Conservation (phyloP, 2,888 invertebrate genomes). For the Iphiclides podalirius region DNA sequence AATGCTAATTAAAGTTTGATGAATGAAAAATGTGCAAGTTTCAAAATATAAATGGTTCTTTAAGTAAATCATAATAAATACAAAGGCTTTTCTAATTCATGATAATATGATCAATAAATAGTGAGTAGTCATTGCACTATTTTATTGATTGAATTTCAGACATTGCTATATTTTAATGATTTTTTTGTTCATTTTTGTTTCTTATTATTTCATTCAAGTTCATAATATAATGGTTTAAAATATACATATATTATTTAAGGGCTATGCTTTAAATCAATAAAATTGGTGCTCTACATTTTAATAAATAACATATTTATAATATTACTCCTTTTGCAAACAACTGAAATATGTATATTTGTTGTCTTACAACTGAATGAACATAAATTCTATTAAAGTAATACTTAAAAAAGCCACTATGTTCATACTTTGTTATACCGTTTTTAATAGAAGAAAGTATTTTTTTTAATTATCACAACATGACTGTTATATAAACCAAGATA, state of each 20-base stretch:
- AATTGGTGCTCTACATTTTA: not conserved
- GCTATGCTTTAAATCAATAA: not conserved
- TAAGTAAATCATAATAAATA: too few species aligned
- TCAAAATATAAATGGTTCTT: too few species aligned
- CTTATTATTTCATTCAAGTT: not conserved
- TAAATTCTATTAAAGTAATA: slow-evolving; percentile 32
- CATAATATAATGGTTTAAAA: not conserved
- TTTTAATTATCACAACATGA: slow-evolving; percentile 31
- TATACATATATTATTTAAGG: not conserved
- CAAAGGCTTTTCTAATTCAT: too few species aligned
- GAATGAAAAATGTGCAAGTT: too few species aligned
- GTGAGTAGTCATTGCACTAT: too few species aligned
- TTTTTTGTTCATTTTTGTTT: slow-evolving; percentile 2
- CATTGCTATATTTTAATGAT: too few species aligned
- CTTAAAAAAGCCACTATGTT: slow-evolving; percentile 35
- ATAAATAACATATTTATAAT: slow-evolving; percentile 6
- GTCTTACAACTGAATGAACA: slow-evolving; percentile 18
- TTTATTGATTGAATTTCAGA: too few species aligned
- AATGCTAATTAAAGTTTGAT: too few species aligned
- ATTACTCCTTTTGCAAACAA: slow-evolving; percentile 11
- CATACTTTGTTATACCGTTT: slow-evolving; percentile 32
- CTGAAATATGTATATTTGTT: slow-evolving; percentile 18
- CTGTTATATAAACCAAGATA: slow-evolving; percentile 34
- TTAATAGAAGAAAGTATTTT: slow-evolving; percentile 32
- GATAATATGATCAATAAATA: too few species aligned